A percentile compares a stretch with the other conserved stretches of the same genome.
Evolutionary conservation across 2,797 vertebrate genomes (phyloP).

Genomic region (Sebastes steindachneri): DNA sequence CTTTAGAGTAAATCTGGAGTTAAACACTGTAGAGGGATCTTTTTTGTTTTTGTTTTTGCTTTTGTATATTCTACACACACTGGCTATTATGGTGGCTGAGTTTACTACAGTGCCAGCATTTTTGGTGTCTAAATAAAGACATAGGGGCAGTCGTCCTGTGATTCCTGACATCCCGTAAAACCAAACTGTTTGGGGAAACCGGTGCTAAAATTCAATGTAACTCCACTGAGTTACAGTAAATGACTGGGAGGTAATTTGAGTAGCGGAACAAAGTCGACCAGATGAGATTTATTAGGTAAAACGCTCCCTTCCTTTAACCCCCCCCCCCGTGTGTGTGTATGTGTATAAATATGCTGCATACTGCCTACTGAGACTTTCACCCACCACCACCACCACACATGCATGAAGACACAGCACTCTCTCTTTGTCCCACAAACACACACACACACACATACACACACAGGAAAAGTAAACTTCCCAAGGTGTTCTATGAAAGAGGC

Average conservation of each 20-base stretch:
- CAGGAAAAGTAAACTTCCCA: conserved; percentile 67
- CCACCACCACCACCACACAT: conserved; percentile 14
- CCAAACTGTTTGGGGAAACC: background rate
- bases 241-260: conserved; percentile 22
- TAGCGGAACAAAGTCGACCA: conserved; percentile 34
- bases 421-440: background rate
- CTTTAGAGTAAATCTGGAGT: background rate
- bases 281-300: conserved; percentile 56
- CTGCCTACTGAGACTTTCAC: conserved; percentile 12
- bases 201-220: background rate
- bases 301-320: conserved; percentile 24
- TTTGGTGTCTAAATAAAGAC: background rate
- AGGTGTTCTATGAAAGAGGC: conserved; percentile 70
- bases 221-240: conserved; percentile 10
- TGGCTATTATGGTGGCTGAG: background rate
- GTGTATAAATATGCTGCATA: conserved; percentile 5
- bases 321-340: background rate
- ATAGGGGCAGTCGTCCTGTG: background rate
- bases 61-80: background rate
- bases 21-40: background rate
- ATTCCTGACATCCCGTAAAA: background rate
- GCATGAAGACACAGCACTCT: conserved; percentile 33
- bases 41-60: background rate
- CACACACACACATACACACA: conserved; percentile 8
- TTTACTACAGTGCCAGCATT: background rate